Conservation (phyloP, 2,888 invertebrate genomes). For the Drosophila lacicola region DNA sequence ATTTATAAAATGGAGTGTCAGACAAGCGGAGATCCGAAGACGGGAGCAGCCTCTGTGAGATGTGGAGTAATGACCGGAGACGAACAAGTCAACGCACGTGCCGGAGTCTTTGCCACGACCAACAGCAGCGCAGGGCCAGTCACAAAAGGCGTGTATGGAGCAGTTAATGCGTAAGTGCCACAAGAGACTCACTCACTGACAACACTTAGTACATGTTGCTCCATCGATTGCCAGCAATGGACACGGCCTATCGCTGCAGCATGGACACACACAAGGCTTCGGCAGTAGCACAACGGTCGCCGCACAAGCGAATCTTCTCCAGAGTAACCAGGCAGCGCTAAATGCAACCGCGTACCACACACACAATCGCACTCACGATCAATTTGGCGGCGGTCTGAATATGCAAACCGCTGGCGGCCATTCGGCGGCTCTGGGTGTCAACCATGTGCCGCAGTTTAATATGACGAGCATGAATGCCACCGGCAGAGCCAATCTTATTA, state of each 20-base stretch:
- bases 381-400: conserved; percentile 71
- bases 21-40: conserved; percentile 57
- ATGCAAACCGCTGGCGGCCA: conserved; percentile 68
- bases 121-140: conserved; percentile 64
- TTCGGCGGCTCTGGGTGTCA: conserved; percentile 66
- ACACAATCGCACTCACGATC: conserved; percentile 66
- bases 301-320: conserved; percentile 66
- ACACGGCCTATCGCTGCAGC: conserved; percentile 70
- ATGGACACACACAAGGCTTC: conserved; percentile 63
- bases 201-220: background rate
- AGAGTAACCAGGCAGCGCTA: conserved; percentile 52
- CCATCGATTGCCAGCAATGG: conserved; percentile 69
- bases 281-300: conserved; percentile 57
- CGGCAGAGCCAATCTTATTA: conserved; percentile 73
- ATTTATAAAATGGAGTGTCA: conserved; percentile 62
- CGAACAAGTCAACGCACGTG: conserved; percentile 56
- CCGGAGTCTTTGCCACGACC: conserved; percentile 75
- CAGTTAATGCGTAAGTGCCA: conserved; percentile 72
- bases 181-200: background rate
- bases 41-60: conserved; percentile 61
- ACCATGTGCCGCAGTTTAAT: conserved; percentile 70
- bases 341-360: conserved; percentile 74
- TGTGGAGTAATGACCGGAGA: conserved; percentile 57
- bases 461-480: conserved; percentile 65
- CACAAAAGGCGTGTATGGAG: conserved; percentile 72